A percentile compares a stretch with the other conserved stretches of the same genome.
phyloP scores from a whole-genome alignment of 2,888 invertebrate species.

The Cybosia mesomella region DNA sequence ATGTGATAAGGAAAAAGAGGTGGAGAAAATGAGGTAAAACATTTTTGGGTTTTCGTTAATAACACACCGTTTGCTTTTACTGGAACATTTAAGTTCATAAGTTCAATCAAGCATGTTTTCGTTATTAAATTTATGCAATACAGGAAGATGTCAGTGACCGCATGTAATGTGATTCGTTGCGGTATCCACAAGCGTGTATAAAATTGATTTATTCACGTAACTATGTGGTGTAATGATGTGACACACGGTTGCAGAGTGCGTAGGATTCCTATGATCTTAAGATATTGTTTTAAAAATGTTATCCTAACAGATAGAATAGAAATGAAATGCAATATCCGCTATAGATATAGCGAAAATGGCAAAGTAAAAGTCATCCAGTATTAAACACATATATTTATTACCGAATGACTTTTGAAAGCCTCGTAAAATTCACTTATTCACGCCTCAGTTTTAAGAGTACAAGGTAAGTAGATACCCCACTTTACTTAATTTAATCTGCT shows the following conservation, averaged over 20 bases:
- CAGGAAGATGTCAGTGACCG: slow-evolving; percentile 80
- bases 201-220: slow-evolving; percentile 75
- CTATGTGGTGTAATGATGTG: slow-evolving; percentile 49
- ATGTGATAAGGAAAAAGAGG: slow-evolving; percentile 22
- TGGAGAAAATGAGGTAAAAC: slow-evolving; percentile 26
- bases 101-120: slow-evolving; percentile 40
- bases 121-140: slow-evolving; percentile 71
- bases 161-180: slow-evolving; percentile 78
- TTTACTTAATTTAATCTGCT: slow-evolving; percentile 42
- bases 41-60: slow-evolving; percentile 33
- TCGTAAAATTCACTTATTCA: slow-evolving; percentile 34
- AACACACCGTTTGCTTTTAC: slow-evolving; percentile 36
- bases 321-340: neutral
- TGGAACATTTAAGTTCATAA: slow-evolving; percentile 30
- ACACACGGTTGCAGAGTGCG: slow-evolving; percentile 47
- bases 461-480: slow-evolving; percentile 29
- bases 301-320: neutral
- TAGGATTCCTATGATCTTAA: slow-evolving; percentile 35
- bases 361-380: neutral
- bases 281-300: neutral
- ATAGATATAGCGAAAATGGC: neutral
- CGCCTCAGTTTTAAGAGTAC: slow-evolving; percentile 25
- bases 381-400: neutral
- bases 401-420: slow-evolving; percentile 7
- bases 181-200: slow-evolving; percentile 75